Evolutionary conservation across 2,888 invertebrate species (phyloP).

Genomic region (Tetragonisca angustula): DNA sequence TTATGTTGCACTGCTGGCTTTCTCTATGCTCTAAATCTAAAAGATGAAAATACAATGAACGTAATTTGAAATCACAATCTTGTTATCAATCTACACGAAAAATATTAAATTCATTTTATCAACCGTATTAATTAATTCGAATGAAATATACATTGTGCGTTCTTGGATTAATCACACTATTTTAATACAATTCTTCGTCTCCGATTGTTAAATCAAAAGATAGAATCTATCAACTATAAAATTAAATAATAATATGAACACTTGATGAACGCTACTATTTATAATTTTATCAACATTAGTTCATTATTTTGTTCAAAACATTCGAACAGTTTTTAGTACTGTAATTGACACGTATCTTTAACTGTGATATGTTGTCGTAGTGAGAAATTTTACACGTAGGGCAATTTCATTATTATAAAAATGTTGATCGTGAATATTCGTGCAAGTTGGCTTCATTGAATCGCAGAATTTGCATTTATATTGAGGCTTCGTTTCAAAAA

Average conservation of each 20-base stretch:
- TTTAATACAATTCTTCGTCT: not conserved
- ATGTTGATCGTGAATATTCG: not conserved
- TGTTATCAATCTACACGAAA: not conserved
- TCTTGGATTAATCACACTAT: too few species aligned
- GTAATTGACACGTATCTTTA: not conserved
- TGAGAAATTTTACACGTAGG: not conserved
- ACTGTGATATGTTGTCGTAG: not conserved
- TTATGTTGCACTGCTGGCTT: not conserved
- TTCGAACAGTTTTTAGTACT: not conserved
- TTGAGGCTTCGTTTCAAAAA: not conserved
- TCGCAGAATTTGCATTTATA: constrained; percentile 8
- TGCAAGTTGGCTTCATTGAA: too few species aligned
- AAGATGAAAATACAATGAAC: constrained; percentile 21
- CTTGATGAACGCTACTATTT: too few species aligned
- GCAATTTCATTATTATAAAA: not conserved
- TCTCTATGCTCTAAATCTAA: not conserved
- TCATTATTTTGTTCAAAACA: not conserved
- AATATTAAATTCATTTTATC: not conserved
- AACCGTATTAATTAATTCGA: not conserved
- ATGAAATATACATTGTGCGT: not conserved
- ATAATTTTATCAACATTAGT: too few species aligned
- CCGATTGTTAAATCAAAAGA: not conserved
- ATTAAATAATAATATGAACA: too few species aligned
- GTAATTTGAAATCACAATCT: constrained; percentile 26
- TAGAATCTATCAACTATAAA: not conserved